Conservation (phyloP, 2,113 vertebrate genomes). For the Sus scrofa region DNA sequence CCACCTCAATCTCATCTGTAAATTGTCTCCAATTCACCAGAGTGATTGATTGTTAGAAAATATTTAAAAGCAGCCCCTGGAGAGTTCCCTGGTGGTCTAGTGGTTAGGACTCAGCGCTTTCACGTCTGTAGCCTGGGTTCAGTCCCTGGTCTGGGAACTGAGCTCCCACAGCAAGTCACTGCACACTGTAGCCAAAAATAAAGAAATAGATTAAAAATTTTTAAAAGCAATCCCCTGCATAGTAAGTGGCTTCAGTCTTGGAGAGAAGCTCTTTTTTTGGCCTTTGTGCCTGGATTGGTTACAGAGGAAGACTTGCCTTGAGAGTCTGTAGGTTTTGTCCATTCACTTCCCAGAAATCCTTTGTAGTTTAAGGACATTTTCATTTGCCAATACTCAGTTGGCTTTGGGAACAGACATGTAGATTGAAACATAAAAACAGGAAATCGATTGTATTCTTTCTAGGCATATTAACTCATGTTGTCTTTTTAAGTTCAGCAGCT, state of each 20-base stretch:
- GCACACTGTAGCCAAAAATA: no score
- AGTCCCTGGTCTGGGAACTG: no score
- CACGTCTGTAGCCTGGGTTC: no score
- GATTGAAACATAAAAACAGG: constrained; percentile 24
- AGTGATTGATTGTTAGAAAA: not conserved
- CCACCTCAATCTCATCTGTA: not conserved
- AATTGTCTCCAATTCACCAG: not conserved
- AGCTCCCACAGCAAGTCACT: no score
- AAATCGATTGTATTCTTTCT: constrained; percentile 4
- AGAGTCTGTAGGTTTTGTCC: not conserved
- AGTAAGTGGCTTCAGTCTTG: not conserved
- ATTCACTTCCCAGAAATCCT: not conserved
- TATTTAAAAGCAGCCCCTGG: not conserved
- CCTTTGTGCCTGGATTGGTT: not conserved
- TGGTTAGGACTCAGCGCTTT: no score
- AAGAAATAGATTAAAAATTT: no score
- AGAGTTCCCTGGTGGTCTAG: no score
- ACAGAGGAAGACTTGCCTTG: not conserved
- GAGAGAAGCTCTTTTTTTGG: not conserved
- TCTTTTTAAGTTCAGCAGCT: not conserved
- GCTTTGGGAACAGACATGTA: not conserved
- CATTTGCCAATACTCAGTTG: not conserved
- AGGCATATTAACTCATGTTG: not conserved
- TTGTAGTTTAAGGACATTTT: not conserved
- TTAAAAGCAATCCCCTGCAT: not conserved